Evolutionary conservation across 2,797 vertebrate species (phyloP), one percentile per base, ranked within the genome.

Genomic region (Poecilia picta): DNA sequence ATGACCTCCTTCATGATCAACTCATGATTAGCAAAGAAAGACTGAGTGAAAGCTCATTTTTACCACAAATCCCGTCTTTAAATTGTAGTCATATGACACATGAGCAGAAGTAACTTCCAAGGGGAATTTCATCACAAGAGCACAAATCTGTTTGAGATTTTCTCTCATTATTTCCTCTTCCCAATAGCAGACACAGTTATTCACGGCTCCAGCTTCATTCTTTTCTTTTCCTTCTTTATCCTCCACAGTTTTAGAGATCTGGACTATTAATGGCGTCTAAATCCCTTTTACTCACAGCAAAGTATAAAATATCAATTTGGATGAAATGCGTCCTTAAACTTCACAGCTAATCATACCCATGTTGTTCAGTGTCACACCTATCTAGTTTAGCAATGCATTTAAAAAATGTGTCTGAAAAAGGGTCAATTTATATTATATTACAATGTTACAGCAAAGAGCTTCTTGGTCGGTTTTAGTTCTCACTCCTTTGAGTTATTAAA

Each of bases 141-240:
- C 81, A 84, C 81, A 87, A 93, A 94, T 92, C 91, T 91, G 83
- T 87, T 78, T 88, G 86, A 91, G 88, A 91, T 86, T 85, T 84
- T 88, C 81, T 79, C 86, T 92, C 86, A 87, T 92, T 90, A 92
- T 85, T 81, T 87, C 70, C 87, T 83, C 79, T 75, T 81, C 55
- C 47, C 73, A 46, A 39, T 81, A 55, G 81, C 85, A 84, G 76
- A 53, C 74, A 77, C 59, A 80, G 77, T 85, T 89, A 83, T 85
- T 90, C 75, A 70, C 10, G 51, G 62, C 76, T 78, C 55, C 25
- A 73, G 59, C 80, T 81, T 87, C 66, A 72, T 79, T 73, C 74
- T 57, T 76, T 83, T 85, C 23, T 33, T 33, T 77, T 87, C 75
- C 23, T 76, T 59, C 5, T 85, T 70, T 71, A 76, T 49, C 82